Percentiles rank a stretch among this genome's conserved stretches.
These are phyloP conservation scores for Rhinophrynus dorsalis DNA, from an alignment of 2,797 vertebrate species.

Conservation along the genomic window DNA sequence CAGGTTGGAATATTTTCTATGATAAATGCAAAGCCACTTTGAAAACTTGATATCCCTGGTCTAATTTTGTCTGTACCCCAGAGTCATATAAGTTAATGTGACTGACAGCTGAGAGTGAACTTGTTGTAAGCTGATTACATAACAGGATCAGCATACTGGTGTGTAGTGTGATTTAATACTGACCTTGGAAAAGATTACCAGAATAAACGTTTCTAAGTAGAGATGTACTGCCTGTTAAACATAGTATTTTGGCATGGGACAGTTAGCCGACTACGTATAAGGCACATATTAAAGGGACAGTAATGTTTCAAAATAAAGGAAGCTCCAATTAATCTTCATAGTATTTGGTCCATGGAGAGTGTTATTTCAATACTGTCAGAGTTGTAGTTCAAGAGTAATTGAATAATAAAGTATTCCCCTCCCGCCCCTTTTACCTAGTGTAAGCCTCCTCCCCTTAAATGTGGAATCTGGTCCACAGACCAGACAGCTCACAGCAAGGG, in stretches of 20 bases:
- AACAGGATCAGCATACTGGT: slow-evolving; percentile 40
- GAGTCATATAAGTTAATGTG: slow-evolving; percentile 37
- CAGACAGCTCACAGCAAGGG: no score
- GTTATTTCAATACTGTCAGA: no score
- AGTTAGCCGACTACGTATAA: no score
- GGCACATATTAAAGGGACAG: no score
- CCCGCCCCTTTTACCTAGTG: no score
- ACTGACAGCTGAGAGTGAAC: slow-evolving; percentile 34
- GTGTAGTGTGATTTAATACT: slow-evolving; percentile 29
- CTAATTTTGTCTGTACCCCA: slow-evolving; percentile 4
- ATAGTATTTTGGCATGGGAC: neutral
- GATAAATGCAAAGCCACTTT: neutral
- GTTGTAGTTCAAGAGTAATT: no score
- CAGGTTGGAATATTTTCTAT: neutral
- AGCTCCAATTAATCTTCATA: no score
- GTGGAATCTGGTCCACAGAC: no score
- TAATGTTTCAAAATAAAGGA: no score
- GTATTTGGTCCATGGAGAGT: no score
- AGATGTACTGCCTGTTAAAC: neutral
- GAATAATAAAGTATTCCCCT: no score
- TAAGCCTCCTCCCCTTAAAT: no score
- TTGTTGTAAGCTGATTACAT: slow-evolving; percentile 37
- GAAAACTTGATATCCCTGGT: neutral
- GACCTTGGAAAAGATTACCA: slow-evolving; percentile 37
- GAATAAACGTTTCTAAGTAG: slow-evolving; percentile 12